Evolutionary conservation across 64 coral and sea anemone species (phyloP).

Genomic region (Platygyra sinensis): DNA sequence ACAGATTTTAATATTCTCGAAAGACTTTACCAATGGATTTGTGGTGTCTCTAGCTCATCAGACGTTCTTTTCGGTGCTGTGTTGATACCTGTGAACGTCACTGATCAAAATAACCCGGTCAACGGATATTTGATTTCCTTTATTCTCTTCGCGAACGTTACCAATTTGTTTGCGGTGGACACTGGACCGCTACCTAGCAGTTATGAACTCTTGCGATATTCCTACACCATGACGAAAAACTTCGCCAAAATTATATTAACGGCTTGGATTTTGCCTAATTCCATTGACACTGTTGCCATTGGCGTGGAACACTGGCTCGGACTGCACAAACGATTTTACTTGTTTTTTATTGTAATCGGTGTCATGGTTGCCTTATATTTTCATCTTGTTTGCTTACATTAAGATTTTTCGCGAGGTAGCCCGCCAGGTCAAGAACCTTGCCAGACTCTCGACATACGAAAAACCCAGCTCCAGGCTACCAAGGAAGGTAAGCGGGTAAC

Average conservation of each 20-base stretch:
- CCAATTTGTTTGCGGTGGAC: constrained; percentile 86
- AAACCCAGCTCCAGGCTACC: constrained; percentile 26
- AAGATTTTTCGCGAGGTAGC: constrained; percentile 85
- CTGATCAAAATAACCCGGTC: background rate
- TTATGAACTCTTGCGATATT: constrained; percentile 74
- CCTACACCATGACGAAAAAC: constrained; percentile 75
- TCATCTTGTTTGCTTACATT: constrained; percentile 81
- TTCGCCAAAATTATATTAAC: constrained; percentile 67
- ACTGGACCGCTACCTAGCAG: constrained; percentile 77
- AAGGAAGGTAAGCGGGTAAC: constrained; percentile 59
- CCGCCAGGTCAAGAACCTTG: constrained; percentile 56
- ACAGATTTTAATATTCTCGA: constrained; percentile 33
- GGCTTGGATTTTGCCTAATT: constrained; percentile 71
- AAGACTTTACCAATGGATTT: constrained; percentile 82
- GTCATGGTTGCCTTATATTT: constrained; percentile 81
- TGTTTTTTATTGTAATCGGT: constrained; percentile 67
- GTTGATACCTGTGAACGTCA: constrained; percentile 65
- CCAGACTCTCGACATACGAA: constrained; percentile 42
- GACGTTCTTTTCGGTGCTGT: constrained; percentile 79
- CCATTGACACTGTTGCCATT: constrained; percentile 55
- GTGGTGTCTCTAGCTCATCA: constrained; percentile 70
- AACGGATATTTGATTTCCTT: constrained; percentile 56
- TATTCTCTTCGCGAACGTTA: constrained; percentile 81
- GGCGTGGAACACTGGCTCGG: background rate
- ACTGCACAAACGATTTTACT: constrained; percentile 26